These are phyloP conservation scores for Goniozus legneri DNA, from an alignment of 1,140 invertebrate species.

Conservation along the genomic window DNA sequence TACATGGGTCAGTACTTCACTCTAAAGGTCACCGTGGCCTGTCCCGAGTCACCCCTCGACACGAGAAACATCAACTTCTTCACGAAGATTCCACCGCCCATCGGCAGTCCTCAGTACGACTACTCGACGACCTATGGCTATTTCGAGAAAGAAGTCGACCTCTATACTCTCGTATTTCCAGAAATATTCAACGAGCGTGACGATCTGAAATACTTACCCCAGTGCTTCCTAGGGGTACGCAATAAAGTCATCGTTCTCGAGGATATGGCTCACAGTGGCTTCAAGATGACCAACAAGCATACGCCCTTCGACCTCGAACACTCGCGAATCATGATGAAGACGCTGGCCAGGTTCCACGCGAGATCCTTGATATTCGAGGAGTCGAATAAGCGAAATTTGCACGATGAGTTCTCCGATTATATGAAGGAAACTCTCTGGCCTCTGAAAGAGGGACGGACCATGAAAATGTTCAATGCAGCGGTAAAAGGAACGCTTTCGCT, in stretches of 20 bases:
- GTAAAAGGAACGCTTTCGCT: slow-evolving; percentile 34
- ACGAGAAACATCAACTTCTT: slow-evolving; percentile 49
- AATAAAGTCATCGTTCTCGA: slow-evolving; percentile 52
- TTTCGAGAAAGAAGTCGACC: slow-evolving; percentile 54
- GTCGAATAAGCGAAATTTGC: slow-evolving; percentile 40
- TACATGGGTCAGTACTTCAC: slow-evolving; percentile 42
- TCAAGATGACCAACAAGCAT: slow-evolving; percentile 51
- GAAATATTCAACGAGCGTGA: slow-evolving; percentile 32
- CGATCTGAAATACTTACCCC: slow-evolving; percentile 40
- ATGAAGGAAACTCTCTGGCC: slow-evolving; percentile 58
- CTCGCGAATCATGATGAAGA: slow-evolving; percentile 51
- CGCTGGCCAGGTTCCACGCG: slow-evolving; percentile 58
- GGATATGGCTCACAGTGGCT: slow-evolving; percentile 54
- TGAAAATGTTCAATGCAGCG: slow-evolving; percentile 29
- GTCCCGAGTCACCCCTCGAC: slow-evolving; percentile 19
- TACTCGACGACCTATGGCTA: slow-evolving; percentile 49
- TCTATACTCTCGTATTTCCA: slow-evolving; percentile 53
- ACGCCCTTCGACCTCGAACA: slow-evolving; percentile 55
- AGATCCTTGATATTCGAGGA: slow-evolving; percentile 58
- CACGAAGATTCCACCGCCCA: slow-evolving; percentile 49
- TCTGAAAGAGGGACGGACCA: slow-evolving; percentile 27
- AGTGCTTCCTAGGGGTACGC: slow-evolving; percentile 51
- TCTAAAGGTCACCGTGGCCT: slow-evolving; percentile 26
- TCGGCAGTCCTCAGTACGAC: slow-evolving; percentile 38
- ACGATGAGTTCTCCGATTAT: slow-evolving; percentile 51